Evolutionary conservation across 2,797 vertebrate genomes (phyloP), one percentile per base, ranked within the genome.

Genomic region (Sciaenops ocellatus): DNA sequence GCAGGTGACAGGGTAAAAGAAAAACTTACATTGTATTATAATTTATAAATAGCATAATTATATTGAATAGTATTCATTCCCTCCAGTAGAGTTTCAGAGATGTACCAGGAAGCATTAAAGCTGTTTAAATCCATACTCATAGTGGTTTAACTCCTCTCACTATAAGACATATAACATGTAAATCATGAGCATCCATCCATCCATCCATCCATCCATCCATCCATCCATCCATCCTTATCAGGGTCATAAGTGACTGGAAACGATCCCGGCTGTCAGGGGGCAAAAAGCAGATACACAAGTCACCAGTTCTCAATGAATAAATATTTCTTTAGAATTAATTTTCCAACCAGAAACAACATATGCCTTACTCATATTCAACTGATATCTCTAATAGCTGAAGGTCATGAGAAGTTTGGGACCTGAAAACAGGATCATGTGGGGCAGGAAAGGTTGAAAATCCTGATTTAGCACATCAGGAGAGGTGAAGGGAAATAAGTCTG

Each of bases 351-450:
- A 60, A 80, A 73, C 64, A 67, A 50, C 54, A 78, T 24, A 67
- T 12, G n/a, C 3, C 3, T 38, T 16, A 1, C 4, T 63, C 3
- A 13, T 42, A 64, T 46, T 73, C 4, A 50, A 12, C 22, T 13
- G 44, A 72, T 16, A 22, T 6, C 73, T 68, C 1, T 68, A 42
- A 34, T 12, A 17, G 34, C n/a, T 28, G 64, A 24, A 17, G 64
- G 67, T 74, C 52, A 50, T 79, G 79, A 51, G 77, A 86, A 30
- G 54, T 65, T 56, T 28, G 48, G 20, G 75, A 83, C 71, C 69
- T 63, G 13, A 64, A 67, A 57, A 57, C 22, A 2, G 6, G 24
- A 5, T 71, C 24, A 38, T 12, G 7, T 5, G 16, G 13, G 11
- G 5, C 8, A 34, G 62, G 47, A 62, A 80, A 61, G 9, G 60